These are phyloP conservation scores for Cavia aperea DNA, from an alignment of 2,113 vertebrate species.

Conservation along the genomic window DNA sequence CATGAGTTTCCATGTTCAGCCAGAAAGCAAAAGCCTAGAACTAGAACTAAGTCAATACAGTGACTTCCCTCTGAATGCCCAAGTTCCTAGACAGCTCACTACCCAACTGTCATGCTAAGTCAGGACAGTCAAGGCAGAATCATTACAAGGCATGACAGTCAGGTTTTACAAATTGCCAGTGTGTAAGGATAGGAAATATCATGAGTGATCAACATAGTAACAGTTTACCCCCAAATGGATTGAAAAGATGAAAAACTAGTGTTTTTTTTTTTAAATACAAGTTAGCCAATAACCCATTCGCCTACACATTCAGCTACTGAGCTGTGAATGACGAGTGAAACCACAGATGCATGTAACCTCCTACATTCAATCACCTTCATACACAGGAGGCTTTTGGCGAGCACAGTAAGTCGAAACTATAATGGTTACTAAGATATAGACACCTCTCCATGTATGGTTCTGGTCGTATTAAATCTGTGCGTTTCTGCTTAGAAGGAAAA, in stretches of 20 bases:
- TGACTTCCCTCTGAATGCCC: not conserved
- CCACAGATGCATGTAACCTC: not conserved
- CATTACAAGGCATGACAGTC: not conserved
- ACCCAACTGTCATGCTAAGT: not conserved
- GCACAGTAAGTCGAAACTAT: not conserved
- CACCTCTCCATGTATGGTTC: not conserved
- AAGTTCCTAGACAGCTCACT: not conserved
- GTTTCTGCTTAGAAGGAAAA: not conserved
- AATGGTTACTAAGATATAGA: not conserved
- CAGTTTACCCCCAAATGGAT: not conserved
- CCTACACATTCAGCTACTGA: not conserved
- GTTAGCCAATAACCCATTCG: not conserved
- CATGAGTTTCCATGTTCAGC: conserved; percentile 15
- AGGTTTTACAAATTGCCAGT: not conserved
- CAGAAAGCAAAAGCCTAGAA: conserved; percentile 36
- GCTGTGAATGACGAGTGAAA: not conserved
- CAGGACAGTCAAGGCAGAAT: not conserved
- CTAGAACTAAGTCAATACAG: not conserved
- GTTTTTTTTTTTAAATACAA: not conserved
- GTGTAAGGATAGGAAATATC: not conserved
- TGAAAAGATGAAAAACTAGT: not conserved
- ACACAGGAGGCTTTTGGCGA: not conserved
- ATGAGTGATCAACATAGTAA: not conserved
- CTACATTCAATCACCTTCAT: not conserved
- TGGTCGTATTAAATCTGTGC: not conserved